Conservation (phyloP, 2,113 vertebrate species). For the Trichechus manatus region DNA sequence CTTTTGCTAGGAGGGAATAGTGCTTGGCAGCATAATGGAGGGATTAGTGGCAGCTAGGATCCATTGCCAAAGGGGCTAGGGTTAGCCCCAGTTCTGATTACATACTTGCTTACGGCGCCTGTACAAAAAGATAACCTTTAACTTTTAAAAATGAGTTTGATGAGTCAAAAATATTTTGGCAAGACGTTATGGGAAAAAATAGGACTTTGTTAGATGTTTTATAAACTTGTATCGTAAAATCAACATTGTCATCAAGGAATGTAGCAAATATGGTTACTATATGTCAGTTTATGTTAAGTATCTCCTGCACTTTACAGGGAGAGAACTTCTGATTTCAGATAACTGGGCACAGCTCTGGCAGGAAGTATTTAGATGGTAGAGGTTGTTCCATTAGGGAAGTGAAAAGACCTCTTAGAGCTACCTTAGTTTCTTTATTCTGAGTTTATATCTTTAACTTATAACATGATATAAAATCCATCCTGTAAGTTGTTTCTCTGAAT, state of each 20-base stretch:
- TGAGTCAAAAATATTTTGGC: background rate
- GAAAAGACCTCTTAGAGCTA: background rate
- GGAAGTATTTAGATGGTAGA: conserved; percentile 26
- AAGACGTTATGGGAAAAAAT: background rate
- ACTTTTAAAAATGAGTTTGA: conserved; percentile 19
- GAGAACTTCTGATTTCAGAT: conserved; percentile 20
- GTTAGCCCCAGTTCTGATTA: background rate
- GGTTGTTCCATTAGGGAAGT: background rate
- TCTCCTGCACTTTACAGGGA: background rate
- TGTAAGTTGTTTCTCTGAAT: background rate
- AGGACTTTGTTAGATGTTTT: background rate
- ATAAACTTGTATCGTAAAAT: background rate
- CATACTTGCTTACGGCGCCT: background rate
- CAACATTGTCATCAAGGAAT: background rate
- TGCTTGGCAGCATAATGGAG: background rate
- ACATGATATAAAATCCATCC: background rate
- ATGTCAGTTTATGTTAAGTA: background rate
- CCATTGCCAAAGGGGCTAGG: background rate
- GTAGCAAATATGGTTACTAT: background rate
- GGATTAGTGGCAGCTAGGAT: background rate
- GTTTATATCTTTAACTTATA: background rate
- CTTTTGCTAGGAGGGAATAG: background rate
- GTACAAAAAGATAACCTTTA: background rate
- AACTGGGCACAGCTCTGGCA: background rate
- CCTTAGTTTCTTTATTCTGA: background rate